Evolutionary conservation across 2,113 vertebrate genomes (phyloP), one percentile per base, ranked within the genome.

Genomic region (Pardalotus punctatus): DNA sequence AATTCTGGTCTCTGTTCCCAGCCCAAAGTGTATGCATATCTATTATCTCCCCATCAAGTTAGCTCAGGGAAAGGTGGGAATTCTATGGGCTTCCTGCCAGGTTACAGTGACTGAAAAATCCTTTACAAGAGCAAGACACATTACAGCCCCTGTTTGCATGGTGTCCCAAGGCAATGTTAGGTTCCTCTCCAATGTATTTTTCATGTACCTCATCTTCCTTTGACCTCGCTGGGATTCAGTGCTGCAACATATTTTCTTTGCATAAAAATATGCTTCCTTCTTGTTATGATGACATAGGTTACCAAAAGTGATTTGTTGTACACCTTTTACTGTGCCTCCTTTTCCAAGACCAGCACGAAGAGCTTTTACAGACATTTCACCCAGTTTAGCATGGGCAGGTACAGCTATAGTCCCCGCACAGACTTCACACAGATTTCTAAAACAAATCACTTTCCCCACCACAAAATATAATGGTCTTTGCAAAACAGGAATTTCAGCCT

Each of bases 1-100:
- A 36, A 62, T 60, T 93, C 38, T 11, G 1, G 6, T 56, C 38
- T 66, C 54, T 53, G 1, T 56, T 88, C 7, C 40, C 50, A 80
- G 25, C 3, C 7, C 31, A 53, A 5, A 81, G 18, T 50, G 7
- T 14, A 25, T 2, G 1, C 0, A 0, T 43, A 67, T 43, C n/a
- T 80, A 19, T 62, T 80, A 64, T 18, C 11, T 76, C 22, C 19
- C 5, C 5, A 72, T 2, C 27, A 58, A 28, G 4, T 3, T 36
- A 80, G 17, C n/a, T 90, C 17, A 48, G 40, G n/a, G 14, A 48
- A 77, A 77, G 7, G 17, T 61, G 19, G 13, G 31, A 88, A 73
- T 73, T 83, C 45, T 19, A 33, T 33, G 51, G 35, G 14, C 12
- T 90, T 78, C 23, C 51, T 72, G 17, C 19, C 13, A 33, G 11